Evolutionary conservation across 2,888 invertebrate species (phyloP).

Genomic region (Cosmia trapezina): DNA sequence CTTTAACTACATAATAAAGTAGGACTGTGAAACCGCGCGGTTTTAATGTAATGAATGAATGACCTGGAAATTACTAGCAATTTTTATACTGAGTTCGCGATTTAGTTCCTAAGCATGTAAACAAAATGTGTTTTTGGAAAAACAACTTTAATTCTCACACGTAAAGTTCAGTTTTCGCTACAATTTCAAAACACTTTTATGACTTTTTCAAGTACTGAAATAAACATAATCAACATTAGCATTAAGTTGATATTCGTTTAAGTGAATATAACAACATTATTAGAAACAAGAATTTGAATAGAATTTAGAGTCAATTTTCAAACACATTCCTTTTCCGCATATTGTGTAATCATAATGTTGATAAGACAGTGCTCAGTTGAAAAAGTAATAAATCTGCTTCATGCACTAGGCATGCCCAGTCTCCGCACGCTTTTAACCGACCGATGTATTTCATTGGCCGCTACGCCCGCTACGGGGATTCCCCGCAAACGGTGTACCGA

Average conservation of each 20-base stretch:
- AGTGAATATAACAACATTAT: neutral
- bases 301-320: neutral
- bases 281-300: neutral
- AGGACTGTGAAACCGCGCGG: neutral
- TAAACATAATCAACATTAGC: neutral
- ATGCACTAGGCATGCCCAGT: neutral
- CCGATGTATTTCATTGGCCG: no score
- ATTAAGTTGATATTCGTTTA: neutral
- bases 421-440: no score
- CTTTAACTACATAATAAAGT: slow-evolving; percentile 2
- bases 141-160: neutral
- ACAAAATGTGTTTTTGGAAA: neutral
- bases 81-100: neutral
- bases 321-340: neutral
- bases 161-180: neutral
- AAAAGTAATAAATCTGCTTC: no score
- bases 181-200: neutral
- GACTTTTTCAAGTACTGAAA: slow-evolving; percentile 1
- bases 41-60: neutral
- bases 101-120: neutral
- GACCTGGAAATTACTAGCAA: neutral
- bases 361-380: no score
- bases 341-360: neutral
- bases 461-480: no score
- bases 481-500: no score